A percentile compares a stretch with the other conserved stretches of the same genome.
phyloP scores from a whole-genome alignment of 2,113 vertebrate genomes.

The Lota lota region DNA sequence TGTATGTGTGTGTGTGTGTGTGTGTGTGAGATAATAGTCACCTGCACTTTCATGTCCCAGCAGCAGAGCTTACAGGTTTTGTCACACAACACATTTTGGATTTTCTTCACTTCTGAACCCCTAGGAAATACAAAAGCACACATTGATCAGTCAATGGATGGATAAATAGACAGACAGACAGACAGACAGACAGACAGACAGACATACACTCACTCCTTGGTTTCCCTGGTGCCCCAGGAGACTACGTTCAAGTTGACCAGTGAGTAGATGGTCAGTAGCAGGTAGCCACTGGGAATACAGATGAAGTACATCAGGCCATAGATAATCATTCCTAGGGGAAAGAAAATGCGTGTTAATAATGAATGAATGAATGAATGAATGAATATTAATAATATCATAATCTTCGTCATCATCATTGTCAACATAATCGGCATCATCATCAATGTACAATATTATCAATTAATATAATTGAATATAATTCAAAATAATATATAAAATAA shows the following conservation, averaged over 20 bases:
- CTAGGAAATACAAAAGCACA: slow-evolving; percentile 29
- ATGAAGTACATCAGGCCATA: slow-evolving; percentile 82
- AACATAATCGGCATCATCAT: neutral
- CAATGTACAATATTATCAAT: neutral
- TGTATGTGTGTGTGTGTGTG: neutral
- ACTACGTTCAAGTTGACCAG: slow-evolving; percentile 80
- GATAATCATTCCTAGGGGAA: slow-evolving; percentile 60
- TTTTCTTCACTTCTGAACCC: slow-evolving; percentile 48
- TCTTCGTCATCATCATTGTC: no score
- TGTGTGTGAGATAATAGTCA: slow-evolving; percentile 10
- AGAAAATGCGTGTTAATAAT: slow-evolving; percentile 5
- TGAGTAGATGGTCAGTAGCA: slow-evolving; percentile 79
- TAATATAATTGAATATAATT: slow-evolving; percentile 1
- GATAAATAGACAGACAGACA: neutral
- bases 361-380: no score
- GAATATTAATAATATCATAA: no score
- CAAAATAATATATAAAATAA: neutral
- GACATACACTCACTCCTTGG: slow-evolving; percentile 52
- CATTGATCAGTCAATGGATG: neutral
- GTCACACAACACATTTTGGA: slow-evolving; percentile 61
- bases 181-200: slow-evolving; percentile 1
- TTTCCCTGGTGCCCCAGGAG: slow-evolving; percentile 80
- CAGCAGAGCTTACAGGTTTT: slow-evolving; percentile 71
- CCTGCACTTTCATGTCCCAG: slow-evolving; percentile 74
- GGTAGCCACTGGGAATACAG: slow-evolving; percentile 81